phyloP scores from a whole-genome alignment of 1,140 invertebrate genomes.

The Drosophila jambulina region DNA sequence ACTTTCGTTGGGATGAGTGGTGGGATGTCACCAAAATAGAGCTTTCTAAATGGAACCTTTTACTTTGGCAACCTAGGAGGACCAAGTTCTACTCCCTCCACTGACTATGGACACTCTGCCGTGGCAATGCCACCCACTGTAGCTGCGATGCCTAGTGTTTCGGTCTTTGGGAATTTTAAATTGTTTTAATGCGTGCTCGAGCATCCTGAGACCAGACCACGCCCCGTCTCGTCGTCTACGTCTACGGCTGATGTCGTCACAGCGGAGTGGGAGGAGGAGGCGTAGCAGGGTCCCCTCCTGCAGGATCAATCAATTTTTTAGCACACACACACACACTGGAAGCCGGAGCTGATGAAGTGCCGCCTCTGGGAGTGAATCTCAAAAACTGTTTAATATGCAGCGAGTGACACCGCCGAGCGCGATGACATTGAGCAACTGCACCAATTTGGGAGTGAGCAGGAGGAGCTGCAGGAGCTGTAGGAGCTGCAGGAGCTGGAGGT shows the following conservation, averaged over 20 bases:
- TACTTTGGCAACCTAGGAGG: constrained; percentile 1
- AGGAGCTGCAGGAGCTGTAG: not conserved
- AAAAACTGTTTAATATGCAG: constrained; percentile 76
- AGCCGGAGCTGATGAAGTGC: constrained; percentile 71
- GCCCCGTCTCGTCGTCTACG: constrained; percentile 48
- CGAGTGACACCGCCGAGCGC: constrained; percentile 70
- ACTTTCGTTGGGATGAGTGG: too few species aligned
- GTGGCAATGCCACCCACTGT: constrained; percentile 33
- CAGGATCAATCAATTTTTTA: constrained; percentile 83
- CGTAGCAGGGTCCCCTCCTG: constrained; percentile 1
- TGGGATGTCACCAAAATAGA: constrained; percentile 6
- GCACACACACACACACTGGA: constrained; percentile 37
- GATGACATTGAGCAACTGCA: constrained; percentile 69
- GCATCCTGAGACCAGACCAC: constrained; percentile 58
- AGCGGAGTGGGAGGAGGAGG: constrained; percentile 17
- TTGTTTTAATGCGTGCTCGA: constrained; percentile 74
- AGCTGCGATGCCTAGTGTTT: constrained; percentile 34
- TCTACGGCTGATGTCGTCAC: constrained; percentile 72
- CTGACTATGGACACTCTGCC: not conserved
- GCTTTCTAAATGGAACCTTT: constrained; percentile 10
- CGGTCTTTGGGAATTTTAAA: constrained; percentile 75
- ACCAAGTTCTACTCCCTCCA: not conserved
- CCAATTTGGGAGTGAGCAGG: constrained; percentile 60
- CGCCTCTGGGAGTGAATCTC: constrained; percentile 58
- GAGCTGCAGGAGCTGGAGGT: constrained; percentile 1